Evolutionary conservation across 2,888 invertebrate species (phyloP).

Genomic region (Zhuqinia jingwanae): DNA sequence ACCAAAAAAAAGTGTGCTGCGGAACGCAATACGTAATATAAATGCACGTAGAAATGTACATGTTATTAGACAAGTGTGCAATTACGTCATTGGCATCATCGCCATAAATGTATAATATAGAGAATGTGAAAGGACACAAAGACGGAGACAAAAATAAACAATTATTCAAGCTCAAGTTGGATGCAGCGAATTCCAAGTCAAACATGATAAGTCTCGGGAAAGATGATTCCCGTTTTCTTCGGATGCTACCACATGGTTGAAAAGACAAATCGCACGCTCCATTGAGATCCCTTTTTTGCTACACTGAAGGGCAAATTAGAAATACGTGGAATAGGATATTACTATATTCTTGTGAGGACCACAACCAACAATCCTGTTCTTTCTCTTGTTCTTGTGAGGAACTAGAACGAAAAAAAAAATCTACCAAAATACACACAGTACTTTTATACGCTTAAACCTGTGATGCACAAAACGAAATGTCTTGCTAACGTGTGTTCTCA

Average conservation of each 20-base stretch:
- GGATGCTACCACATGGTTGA: neutral
- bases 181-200: slow-evolving; percentile 17
- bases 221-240: neutral
- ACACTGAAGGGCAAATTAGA: neutral
- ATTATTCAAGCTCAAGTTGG: neutral
- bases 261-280: neutral
- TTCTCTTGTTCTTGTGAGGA: too few species aligned
- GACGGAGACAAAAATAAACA: neutral
- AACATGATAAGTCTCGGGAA: slow-evolving; percentile 5
- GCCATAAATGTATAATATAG: too few species aligned
- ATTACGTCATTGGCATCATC: too few species aligned
- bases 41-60: neutral
- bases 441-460: too few species aligned
- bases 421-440: too few species aligned
- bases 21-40: too few species aligned
- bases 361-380: neutral
- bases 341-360: slow-evolving; percentile 8
- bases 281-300: neutral
- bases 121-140: too few species aligned
- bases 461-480: too few species aligned
- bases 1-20: slow-evolving; percentile 12
- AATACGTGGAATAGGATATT: too few species aligned
- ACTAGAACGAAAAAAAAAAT: too few species aligned
- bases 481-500: too few species aligned
- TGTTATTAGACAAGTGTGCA: neutral